Base-by-base conservation (phyloP, 2,888 invertebrate species). In the Lissonota sp. region DNA sequence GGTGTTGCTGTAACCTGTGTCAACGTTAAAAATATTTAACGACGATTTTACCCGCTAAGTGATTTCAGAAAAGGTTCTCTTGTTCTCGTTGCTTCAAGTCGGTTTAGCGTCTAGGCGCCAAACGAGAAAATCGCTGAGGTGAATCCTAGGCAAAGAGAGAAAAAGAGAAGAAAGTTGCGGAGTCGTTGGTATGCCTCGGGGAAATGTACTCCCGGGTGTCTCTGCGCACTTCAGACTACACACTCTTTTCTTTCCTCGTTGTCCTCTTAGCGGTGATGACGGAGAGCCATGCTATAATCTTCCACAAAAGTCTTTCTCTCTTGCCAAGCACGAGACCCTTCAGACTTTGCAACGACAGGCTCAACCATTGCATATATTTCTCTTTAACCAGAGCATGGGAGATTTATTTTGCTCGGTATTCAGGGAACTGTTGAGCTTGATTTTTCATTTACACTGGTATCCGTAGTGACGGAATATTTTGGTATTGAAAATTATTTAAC, bases 201-300 rank as follows among this genome's bases (percentile, higher is more conserved):
- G 8, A 64, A 44, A 74, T 42, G 46, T 49, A 40, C 71, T 51
- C 40, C 4, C 51, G 6, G 12, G 12, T 26, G 26, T n/a, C 51
- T 51, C n/a, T 51, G 51, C 26, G 6, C 51, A 12, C 51, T n/a
- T 51, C 51, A 12, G 12, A 51, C 51, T 14, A 14, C 16, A 14
- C 51, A 49, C 37, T 42, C 10, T 60, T 40, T 40, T 39, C 60
- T 60, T 6, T 40, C 60, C 14, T 49, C 57, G 14, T 74, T 7
- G 57, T 64, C 64, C 62, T 74, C 64, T 74, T 40, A 37, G 57
- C 46, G 53, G 42, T 42, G 16, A 62, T 49, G 58, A 70, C 51
- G 42, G 53, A 51, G 40, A 44, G 49, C 51, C 12, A 8, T 12
- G 12, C 7, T 55, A 40, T 37, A 64, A 57, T 16, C 49, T 57